Percentiles rank a stretch among this genome's conserved stretches.
Conservation (phyloP, 2,888 invertebrate species). For the Frankliniella intonsa region DNA sequence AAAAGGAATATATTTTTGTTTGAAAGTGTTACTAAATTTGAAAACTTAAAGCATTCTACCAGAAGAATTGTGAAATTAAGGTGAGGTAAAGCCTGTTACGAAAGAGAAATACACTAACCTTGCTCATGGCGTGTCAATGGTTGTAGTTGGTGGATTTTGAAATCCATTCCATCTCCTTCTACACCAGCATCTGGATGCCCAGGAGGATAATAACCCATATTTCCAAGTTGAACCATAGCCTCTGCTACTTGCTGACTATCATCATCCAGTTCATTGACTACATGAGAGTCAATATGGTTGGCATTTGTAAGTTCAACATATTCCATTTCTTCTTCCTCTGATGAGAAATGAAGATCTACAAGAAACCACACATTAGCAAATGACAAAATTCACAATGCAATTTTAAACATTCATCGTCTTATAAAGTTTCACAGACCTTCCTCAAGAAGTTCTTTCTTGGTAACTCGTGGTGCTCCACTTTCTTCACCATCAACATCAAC, state of each 20-base stretch:
- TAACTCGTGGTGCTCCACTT: slow-evolving; percentile 73
- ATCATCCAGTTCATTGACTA: slow-evolving; percentile 49
- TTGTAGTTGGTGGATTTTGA: slow-evolving; percentile 37
- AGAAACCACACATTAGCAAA: not conserved
- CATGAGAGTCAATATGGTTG: slow-evolving; percentile 34
- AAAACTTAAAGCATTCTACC: too few relatives aligned
- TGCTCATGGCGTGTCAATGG: slow-evolving; percentile 40
- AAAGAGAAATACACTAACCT: not conserved
- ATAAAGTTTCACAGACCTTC: slow-evolving; percentile 42
- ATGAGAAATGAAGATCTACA: slow-evolving; percentile 64
- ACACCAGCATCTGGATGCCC: not conserved
- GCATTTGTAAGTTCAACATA: slow-evolving; percentile 36
- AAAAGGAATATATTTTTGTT: slow-evolving; percentile 36
- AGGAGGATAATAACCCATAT: slow-evolving; percentile 59
- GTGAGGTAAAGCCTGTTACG: slow-evolving; percentile 32
- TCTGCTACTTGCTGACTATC: slow-evolving; percentile 53
- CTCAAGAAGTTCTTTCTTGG: slow-evolving; percentile 50
- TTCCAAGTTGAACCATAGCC: slow-evolving; percentile 50
- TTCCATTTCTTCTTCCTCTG: slow-evolving; percentile 58
- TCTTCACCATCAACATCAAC: slow-evolving; percentile 62
- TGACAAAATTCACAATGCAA: slow-evolving; percentile 11
- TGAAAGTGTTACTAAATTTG: too few relatives aligned
- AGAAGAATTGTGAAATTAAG: slow-evolving; percentile 32
- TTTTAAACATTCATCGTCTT: slow-evolving; percentile 34
- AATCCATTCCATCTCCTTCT: slow-evolving; percentile 37